A percentile compares a stretch with the other conserved stretches of the same genome.
Conservation (phyloP, 2,888 invertebrate species). For the Pachydiplax longipennis region DNA sequence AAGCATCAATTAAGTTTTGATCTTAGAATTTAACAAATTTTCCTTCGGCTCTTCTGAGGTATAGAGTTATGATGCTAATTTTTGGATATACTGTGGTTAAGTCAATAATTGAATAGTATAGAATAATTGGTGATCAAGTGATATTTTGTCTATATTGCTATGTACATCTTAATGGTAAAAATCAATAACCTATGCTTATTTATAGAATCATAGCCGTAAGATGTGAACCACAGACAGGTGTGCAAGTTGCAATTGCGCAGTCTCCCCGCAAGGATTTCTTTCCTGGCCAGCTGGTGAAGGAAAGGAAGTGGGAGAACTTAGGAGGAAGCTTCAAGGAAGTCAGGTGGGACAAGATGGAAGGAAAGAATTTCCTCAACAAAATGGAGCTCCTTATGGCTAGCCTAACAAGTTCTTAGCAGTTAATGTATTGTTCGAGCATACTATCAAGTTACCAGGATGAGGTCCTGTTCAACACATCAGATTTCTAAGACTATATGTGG, state of each 20-base stretch:
- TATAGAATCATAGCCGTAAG: constrained; percentile 81
- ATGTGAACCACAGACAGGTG: constrained; percentile 87
- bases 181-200: constrained; percentile 24
- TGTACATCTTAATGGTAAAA: too few species aligned
- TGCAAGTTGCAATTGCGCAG: constrained; percentile 88
- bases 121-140: too few species aligned
- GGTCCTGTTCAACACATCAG: constrained; percentile 41
- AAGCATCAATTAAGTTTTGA: too few species aligned
- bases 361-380: constrained; percentile 94
- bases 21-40: too few species aligned
- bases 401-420: constrained; percentile 72
- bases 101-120: too few species aligned
- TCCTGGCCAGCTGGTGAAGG: constrained; percentile 84
- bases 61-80: too few species aligned
- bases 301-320: constrained; percentile 92
- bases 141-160: too few species aligned
- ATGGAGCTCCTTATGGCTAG: constrained; percentile 96
- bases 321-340: constrained; percentile 93
- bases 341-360: constrained; percentile 92
- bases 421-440: constrained; percentile 45
- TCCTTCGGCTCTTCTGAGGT: too few species aligned
- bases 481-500: constrained; percentile 28
- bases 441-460: constrained; percentile 27
- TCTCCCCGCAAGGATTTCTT: constrained; percentile 89
- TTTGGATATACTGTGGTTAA: too few species aligned